Percentiles rank a stretch among this genome's conserved stretches.
These are phyloP conservation scores for Campodea augens DNA, from an alignment of 1,140 invertebrate species.

Conservation along the genomic window DNA sequence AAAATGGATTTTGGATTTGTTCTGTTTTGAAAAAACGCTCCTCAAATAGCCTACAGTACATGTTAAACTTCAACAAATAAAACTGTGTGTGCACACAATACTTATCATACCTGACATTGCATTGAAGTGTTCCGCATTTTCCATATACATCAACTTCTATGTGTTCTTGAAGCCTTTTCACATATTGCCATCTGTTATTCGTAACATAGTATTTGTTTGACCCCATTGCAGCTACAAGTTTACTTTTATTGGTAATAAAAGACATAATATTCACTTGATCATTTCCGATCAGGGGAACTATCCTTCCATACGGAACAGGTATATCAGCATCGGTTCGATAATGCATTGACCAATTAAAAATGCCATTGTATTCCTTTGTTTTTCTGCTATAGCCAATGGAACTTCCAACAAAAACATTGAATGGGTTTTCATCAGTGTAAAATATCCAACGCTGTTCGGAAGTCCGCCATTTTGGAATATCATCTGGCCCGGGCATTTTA, in stretches of 20 bases:
- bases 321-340: constrained; percentile 46
- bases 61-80: no score
- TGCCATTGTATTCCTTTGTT: constrained; percentile 26
- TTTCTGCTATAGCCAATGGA: constrained; percentile 14
- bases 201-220: constrained; percentile 34
- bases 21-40: no score
- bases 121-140: constrained; percentile 25
- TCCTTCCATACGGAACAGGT: constrained; percentile 44
- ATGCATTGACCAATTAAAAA: constrained; percentile 61
- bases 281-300: constrained; percentile 18
- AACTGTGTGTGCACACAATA: no score
- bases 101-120: no score
- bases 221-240: constrained; percentile 33
- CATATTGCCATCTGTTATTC: constrained; percentile 36
- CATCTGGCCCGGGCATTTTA: constrained; percentile 19
- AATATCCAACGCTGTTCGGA: constrained; percentile 38
- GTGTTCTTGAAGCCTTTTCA: constrained; percentile 31
- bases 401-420: constrained; percentile 27
- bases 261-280: background rate
- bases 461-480: constrained; percentile 19
- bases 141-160: constrained; percentile 37
- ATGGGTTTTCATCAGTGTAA: constrained; percentile 36
- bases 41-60: no score
- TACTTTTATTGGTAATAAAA: constrained; percentile 7
- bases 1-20: no score